A percentile compares a stretch with the other conserved stretches of the same genome.
Evolutionary conservation across 1,140 invertebrate genomes (phyloP).

Genomic region (Odontomachus brunneus): DNA sequence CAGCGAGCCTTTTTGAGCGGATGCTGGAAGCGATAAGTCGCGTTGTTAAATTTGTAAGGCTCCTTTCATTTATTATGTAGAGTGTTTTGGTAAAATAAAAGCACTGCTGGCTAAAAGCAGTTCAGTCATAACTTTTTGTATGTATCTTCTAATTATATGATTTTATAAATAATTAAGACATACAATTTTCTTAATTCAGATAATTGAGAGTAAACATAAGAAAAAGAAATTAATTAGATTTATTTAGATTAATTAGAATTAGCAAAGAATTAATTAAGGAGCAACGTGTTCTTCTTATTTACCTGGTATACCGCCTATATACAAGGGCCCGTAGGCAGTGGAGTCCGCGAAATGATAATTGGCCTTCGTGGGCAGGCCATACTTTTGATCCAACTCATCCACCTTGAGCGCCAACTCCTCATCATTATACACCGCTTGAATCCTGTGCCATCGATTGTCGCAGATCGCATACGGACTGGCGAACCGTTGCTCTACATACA

Average conservation of each 20-base stretch:
- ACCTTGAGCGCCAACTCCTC: slow-evolving; percentile 90
- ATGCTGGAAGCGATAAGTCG: slow-evolving; percentile 85
- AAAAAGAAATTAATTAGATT: too few relatives aligned
- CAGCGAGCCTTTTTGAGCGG: slow-evolving; percentile 88
- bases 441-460: slow-evolving; percentile 95
- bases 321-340: slow-evolving; percentile 87
- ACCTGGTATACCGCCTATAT: slow-evolving; percentile 95
- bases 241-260: too few relatives aligned
- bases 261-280: slow-evolving; percentile 38
- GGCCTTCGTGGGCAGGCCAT: slow-evolving; percentile 84
- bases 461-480: slow-evolving; percentile 89
- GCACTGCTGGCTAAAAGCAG: too few relatives aligned
- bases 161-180: too few relatives aligned
- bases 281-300: slow-evolving; percentile 60
- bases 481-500: slow-evolving; percentile 87
- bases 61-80: too few relatives aligned
- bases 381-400: slow-evolving; percentile 88
- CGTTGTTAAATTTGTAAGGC: neutral
- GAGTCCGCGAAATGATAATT: slow-evolving; percentile 78
- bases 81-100: too few relatives aligned
- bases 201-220: too few relatives aligned
- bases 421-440: slow-evolving; percentile 90
- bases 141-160: too few relatives aligned
- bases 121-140: too few relatives aligned
- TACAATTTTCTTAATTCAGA: too few relatives aligned